These are phyloP conservation scores for Calyptommatus sinebrachiatus DNA, from an alignment of 2,113 vertebrate species.

Conservation along the genomic window DNA sequence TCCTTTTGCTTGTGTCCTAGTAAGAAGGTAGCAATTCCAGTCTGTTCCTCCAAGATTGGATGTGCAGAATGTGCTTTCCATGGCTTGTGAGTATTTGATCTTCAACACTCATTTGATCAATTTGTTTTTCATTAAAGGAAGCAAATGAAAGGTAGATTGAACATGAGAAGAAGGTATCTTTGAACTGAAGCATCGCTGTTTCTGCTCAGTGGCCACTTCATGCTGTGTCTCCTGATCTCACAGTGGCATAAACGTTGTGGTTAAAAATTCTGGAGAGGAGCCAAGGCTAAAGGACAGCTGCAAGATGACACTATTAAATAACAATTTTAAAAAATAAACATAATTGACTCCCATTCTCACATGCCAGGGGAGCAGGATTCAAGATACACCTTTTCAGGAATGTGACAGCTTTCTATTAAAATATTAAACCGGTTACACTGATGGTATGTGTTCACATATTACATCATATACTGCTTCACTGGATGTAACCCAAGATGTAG, in stretches of 20 bases:
- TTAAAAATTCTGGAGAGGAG: slow-evolving; percentile 59
- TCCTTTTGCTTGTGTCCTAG: slow-evolving; percentile 26
- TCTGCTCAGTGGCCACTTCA: slow-evolving; percentile 45
- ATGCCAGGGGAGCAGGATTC: slow-evolving; percentile 60
- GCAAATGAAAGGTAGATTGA: slow-evolving; percentile 44
- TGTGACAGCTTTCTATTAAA: slow-evolving; percentile 57
- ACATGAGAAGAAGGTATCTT: slow-evolving; percentile 55
- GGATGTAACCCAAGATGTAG: slow-evolving; percentile 49
- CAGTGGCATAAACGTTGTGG: slow-evolving; percentile 29
- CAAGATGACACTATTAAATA: slow-evolving; percentile 62
- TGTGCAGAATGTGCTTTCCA: slow-evolving; percentile 40
- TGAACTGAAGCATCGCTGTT: slow-evolving; percentile 55
- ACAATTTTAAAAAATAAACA: slow-evolving; percentile 52
- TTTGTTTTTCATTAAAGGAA: slow-evolving; percentile 47
- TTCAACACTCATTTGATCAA: slow-evolving; percentile 50
- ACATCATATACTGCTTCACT: slow-evolving; percentile 49
- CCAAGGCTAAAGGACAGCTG: slow-evolving; percentile 57
- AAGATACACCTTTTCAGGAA: slow-evolving; percentile 64
- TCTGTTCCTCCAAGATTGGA: slow-evolving; percentile 30
- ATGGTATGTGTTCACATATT: slow-evolving; percentile 57
- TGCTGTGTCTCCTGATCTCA: slow-evolving; percentile 37
- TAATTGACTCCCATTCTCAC: slow-evolving; percentile 50
- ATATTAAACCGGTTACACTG: slow-evolving; percentile 55
- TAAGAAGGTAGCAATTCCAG: slow-evolving; percentile 21
- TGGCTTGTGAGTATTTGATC: slow-evolving; percentile 18